Evolutionary conservation across 2,888 invertebrate genomes (phyloP), one percentile per base, ranked within the genome.

Genomic region (Hyposoter dolosus): DNA sequence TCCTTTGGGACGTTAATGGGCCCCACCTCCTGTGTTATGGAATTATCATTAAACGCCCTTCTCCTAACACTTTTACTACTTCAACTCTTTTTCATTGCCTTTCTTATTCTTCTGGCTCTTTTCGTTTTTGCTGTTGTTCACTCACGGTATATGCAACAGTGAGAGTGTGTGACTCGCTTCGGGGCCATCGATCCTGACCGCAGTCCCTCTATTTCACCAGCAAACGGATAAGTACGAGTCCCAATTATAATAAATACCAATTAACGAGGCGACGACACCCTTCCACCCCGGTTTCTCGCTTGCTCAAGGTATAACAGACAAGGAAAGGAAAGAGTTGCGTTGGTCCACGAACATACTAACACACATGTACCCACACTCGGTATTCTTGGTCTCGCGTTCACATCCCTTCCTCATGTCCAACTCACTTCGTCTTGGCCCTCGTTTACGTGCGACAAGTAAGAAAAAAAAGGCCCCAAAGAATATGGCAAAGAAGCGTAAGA

Each of bases 191-290:
- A 89, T 89, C 89, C 86, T 82, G 68, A 71, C 76, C 75, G 56
- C 79, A 83, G 82, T 74, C 75, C 88, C 89, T 88, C 88, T 89
- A 89, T 89, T 89, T 89, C 86, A 90, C 89, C 89, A 85, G 88
- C 89, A 89, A 89, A 89, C 88, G 90, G 90, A 91, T 91, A 92
- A 91, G 91, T 91, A 91, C 90, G 88, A 90, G 90, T 91, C 91
- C 93, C 93, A 93, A 93, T 93, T 93, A 93, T 93, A 93, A 93
- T 93, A 93, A 93, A 93, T 93, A 93, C 92, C 93, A 93, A 93
- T 93, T 93, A 93, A 93, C 91, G 91, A 91, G 91, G 88, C 90
- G 89, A 90, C 88, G 91, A 91, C 90, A 90, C 91, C 91, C 91
- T 91, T 91, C 89, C 84, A 83, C 82, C 88, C 74, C 81, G 86